These are phyloP conservation scores for Chloebia gouldiae DNA, from an alignment of 2,113 vertebrate species.

Conservation along the genomic window DNA sequence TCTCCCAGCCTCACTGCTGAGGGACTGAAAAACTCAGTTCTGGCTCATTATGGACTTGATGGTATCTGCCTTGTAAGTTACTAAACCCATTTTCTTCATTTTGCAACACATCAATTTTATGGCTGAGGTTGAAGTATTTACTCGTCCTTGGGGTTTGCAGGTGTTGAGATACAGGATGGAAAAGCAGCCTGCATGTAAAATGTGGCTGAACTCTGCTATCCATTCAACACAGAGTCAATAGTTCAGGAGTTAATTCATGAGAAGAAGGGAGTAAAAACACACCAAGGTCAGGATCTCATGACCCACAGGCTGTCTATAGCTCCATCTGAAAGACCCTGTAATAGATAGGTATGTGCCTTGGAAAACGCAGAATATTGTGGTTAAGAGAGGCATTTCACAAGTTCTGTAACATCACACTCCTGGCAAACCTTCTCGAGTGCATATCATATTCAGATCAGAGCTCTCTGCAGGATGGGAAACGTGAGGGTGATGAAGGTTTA, in stretches of 20 bases:
- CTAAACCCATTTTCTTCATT: slow-evolving; percentile 42
- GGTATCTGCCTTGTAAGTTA: slow-evolving; percentile 36
- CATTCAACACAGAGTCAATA: slow-evolving; percentile 39
- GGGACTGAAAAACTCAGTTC: neutral
- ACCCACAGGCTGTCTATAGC: slow-evolving; percentile 39
- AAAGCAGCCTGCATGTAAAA: slow-evolving; percentile 29
- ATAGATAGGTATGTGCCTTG: slow-evolving; percentile 54
- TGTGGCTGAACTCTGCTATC: slow-evolving; percentile 46
- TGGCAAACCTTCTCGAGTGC: neutral
- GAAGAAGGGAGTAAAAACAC: slow-evolving; percentile 58
- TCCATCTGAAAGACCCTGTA: slow-evolving; percentile 51
- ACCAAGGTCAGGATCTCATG: slow-evolving; percentile 67
- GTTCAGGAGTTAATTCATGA: slow-evolving; percentile 67
- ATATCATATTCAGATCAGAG: neutral
- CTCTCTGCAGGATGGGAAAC: neutral
- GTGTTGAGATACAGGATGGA: slow-evolving; percentile 27
- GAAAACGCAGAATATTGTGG: slow-evolving; percentile 25
- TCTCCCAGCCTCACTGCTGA: neutral
- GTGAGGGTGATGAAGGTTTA: slow-evolving; percentile 11
- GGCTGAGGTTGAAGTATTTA: slow-evolving; percentile 49
- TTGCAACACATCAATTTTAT: slow-evolving; percentile 63
- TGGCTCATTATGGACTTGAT: slow-evolving; percentile 29
- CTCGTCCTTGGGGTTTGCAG: slow-evolving; percentile 45
- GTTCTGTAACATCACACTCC: slow-evolving; percentile 21
- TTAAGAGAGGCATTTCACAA: slow-evolving; percentile 2